Base-by-base conservation (phyloP, 2,888 invertebrate species). In the Papilio gigon region DNA sequence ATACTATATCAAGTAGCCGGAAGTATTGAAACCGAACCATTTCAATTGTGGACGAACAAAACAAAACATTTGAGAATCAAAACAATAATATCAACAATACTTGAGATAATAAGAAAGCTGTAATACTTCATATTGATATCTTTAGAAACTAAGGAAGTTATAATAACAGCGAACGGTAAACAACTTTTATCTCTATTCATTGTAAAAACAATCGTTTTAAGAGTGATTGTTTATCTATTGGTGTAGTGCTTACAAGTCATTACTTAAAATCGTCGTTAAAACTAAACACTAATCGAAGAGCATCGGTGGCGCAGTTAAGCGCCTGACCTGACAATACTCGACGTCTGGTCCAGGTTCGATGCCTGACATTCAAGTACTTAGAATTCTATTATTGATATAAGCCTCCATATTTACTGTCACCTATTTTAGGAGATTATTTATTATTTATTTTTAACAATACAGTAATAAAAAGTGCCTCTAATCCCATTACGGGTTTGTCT, bases 21-120 rank as follows among this genome's bases (percentile, higher is more conserved):
- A 30, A 56, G 53, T 56, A 9, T 30, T n/a, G n/a, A 30, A 30
- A 27, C 9, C 27, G n/a, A 27, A n/a, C 30, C 17, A 56, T 30
- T 11, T 56, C 27, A 56, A 27, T 27, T 14, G n/a, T n/a, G n/a
- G 17, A 30, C 30, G n/a, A 56, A 56, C 53, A 56, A 56, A 56
- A 56, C 53, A 56, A 56, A 53, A 53, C 53, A 53, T n/a, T 53
- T 53, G 27, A 27, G n/a, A 22, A 22, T 25, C 25, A 50, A 50
- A 56, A 30, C 53, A 56, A 30, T 30, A 25, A 22, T 47, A 12
- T 47, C 20, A 47, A 25, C 22, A 25, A 3, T 20, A 17, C 53
- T 56, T n/a, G n/a, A 30, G 53, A 56, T 30, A 56, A 53, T 14
- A 53, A 53, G 53, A 56, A 30, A 56, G 53, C 9, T 25, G 8